phyloP scores from a whole-genome alignment of 2,113 vertebrate genomes.

The Drymodes brunneopygia region DNA sequence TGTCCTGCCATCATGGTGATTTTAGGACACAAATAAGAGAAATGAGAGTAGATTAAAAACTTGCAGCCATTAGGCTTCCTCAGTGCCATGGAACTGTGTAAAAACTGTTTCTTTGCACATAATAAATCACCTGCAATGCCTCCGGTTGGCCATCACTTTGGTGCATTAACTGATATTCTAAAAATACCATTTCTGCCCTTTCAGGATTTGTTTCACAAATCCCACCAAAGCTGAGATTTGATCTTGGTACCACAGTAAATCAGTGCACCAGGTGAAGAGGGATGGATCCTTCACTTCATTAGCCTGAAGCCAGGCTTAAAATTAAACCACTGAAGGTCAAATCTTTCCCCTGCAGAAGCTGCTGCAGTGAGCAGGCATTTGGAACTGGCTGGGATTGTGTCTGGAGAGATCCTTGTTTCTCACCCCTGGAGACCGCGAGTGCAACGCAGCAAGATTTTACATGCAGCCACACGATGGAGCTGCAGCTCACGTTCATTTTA shows the following conservation, averaged over 20 bases:
- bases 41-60: neutral
- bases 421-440: neutral
- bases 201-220: neutral
- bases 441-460: neutral
- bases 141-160: neutral
- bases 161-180: neutral
- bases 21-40: neutral
- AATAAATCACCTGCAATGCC: neutral
- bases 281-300: neutral
- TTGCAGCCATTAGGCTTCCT: neutral
- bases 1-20: neutral
- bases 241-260: neutral
- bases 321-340: neutral
- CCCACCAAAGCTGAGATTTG: neutral
- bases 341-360: neutral
- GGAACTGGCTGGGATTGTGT: neutral
- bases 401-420: neutral
- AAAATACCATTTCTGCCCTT: neutral
- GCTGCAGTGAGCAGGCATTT: neutral
- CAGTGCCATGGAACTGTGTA: neutral
- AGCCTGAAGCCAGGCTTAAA: neutral
- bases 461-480: constrained; percentile 56
- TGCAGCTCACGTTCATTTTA: constrained; percentile 5
- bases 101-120: neutral
- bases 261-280: neutral